Evolutionary conservation across 2,888 invertebrate genomes (phyloP), one percentile per base, ranked within the genome.

Genomic region (Trichopria drosophilae): DNA sequence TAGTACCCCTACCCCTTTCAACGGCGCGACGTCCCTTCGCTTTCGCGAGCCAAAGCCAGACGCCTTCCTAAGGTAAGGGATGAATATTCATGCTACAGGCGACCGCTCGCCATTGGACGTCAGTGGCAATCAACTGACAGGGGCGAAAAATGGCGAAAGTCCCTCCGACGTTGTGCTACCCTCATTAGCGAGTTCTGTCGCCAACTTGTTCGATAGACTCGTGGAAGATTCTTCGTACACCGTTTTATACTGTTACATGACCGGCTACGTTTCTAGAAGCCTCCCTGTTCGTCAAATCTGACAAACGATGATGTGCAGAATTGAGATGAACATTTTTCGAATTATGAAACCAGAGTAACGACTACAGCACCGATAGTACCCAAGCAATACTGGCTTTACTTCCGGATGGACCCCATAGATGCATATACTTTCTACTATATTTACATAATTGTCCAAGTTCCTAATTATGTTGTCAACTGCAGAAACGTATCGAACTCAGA

Each of bases 61-160:
- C 59, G 61, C 63, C 64, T 66, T 68, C 68, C 67, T 67, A 68
- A 70, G 67, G 64, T 66, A 67, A 67, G 64, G 66, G 63, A 73
- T 74, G 73, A 74, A 74, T 74, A 74, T 74, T 74, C 74, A 74
- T 64, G 63, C 63, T 67, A 63, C 64, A 65, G 66, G 66, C 68
- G 64, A 63, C 56, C 55, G 63, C 64, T 66, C 63, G 61, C 64
- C 65, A 72, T 70, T 66, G 68, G 70, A 68, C 69, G 67, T 73
- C 73, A 71, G 70, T 70, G 72, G 71, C 69, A 67, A 72, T 71
- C 72, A 71, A 70, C 70, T 66, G 66, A 67, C 67, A 54, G 56
- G 51, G 48, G 54, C 49, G 52, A 59, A 63, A 59, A 62, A 50
- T 41, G 45, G 54, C 56, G 53, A 51, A 59, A 63, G 62, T n/a